These are phyloP conservation scores for Diorhabda sublineata DNA, from an alignment of 1,140 invertebrate genomes.

Conservation along the genomic window DNA sequence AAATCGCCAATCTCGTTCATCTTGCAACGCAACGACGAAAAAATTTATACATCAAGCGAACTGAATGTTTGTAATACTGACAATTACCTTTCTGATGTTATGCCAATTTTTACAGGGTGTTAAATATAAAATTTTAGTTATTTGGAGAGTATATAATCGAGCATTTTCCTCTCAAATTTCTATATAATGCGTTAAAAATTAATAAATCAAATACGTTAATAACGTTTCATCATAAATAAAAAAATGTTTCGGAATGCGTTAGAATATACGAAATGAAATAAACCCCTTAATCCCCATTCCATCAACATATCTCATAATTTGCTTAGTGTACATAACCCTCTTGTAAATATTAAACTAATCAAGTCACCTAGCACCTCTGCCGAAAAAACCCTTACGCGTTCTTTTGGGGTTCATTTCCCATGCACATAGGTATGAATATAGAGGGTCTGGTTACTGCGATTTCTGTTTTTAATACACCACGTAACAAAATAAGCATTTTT, in stretches of 20 bases:
- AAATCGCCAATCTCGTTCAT: conserved; percentile 32
- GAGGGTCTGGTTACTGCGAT: not conserved
- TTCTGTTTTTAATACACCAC: too few species aligned
- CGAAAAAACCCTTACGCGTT: conserved; percentile 18
- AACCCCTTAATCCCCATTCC: not conserved
- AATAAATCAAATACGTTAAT: too few species aligned
- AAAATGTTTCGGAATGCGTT: not conserved
- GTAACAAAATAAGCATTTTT: too few species aligned
- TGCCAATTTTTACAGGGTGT: too few species aligned
- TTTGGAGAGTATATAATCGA: too few species aligned
- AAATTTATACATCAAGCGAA: not conserved
- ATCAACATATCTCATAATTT: conserved; percentile 16
- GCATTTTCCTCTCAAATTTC: too few species aligned
- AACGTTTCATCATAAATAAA: too few species aligned
- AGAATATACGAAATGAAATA: not conserved
- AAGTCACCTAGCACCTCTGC: conserved; percentile 8
- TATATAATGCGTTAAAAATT: too few species aligned
- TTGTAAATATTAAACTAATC: conserved; percentile 22
- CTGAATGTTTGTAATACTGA: too few species aligned
- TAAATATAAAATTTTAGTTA: too few species aligned
- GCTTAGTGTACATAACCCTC: conserved; percentile 10
- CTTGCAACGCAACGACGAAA: conserved; percentile 8
- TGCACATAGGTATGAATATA: not conserved
- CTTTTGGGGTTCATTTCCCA: conserved; percentile 14
- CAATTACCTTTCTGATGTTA: too few species aligned